Evolutionary conservation across 2,888 invertebrate genomes (phyloP).

Genomic region (Drosophila paramelanica): DNA sequence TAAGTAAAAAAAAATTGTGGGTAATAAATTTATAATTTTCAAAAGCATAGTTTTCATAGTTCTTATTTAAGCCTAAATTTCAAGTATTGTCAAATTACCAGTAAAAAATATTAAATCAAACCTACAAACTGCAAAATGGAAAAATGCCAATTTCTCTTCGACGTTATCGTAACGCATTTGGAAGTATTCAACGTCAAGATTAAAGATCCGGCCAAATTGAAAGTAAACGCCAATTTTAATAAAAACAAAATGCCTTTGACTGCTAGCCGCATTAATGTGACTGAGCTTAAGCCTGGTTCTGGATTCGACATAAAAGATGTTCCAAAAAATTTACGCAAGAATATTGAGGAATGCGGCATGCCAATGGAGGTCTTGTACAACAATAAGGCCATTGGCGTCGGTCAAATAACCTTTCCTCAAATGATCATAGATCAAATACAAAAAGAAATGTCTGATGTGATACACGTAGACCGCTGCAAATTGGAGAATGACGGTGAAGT

Average conservation of each 20-base stretch:
- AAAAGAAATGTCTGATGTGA: slow-evolving; percentile 48
- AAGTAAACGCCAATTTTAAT: slow-evolving; percentile 48
- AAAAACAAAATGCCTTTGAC: slow-evolving; percentile 55
- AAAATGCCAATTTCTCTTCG: slow-evolving; percentile 61
- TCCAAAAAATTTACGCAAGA: slow-evolving; percentile 48
- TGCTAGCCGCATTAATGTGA: slow-evolving; percentile 74
- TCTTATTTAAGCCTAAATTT: slow-evolving; percentile 5
- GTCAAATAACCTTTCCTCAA: slow-evolving; percentile 59
- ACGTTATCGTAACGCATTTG: slow-evolving; percentile 67
- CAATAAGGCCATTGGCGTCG: slow-evolving; percentile 47
- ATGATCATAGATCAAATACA: slow-evolving; percentile 53
- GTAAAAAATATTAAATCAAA: not conserved
- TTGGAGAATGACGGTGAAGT: slow-evolving; percentile 41
- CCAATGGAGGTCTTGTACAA: slow-evolving; percentile 28
- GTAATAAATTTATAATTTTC: slow-evolving; percentile 1
- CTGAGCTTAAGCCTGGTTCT: slow-evolving; percentile 71
- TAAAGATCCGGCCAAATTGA: slow-evolving; percentile 46
- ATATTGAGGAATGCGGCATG: slow-evolving; percentile 61
- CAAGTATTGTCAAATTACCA: not conserved
- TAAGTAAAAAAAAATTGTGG: slow-evolving; percentile 15
- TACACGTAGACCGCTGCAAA: slow-evolving; percentile 45
- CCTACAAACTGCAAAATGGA: slow-evolving; percentile 11
- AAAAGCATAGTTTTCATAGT: not conserved
- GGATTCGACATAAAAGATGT: slow-evolving; percentile 45
- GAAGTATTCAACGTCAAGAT: slow-evolving; percentile 44